Evolutionary conservation across 2,113 vertebrate genomes (phyloP).

Genomic region (Cololabis saira): DNA sequence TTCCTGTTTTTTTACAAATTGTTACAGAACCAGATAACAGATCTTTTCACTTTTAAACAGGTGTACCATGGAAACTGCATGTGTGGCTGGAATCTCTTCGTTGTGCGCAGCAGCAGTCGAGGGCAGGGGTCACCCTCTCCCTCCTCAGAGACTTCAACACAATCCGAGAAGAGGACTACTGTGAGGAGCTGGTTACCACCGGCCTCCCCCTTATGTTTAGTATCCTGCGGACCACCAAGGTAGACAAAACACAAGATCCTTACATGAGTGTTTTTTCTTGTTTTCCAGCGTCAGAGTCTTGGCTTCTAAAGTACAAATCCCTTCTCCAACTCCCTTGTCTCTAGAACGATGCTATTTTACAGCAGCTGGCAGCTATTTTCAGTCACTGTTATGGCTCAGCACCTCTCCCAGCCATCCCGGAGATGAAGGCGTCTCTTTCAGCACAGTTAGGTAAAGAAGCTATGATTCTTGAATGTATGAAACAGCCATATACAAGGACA

Average conservation of each 20-base stretch:
- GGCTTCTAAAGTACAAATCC: neutral
- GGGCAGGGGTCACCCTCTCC: slow-evolving; percentile 87
- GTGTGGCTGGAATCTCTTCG: slow-evolving; percentile 95
- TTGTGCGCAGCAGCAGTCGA: slow-evolving; percentile 91
- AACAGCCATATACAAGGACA: neutral
- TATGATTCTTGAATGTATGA: neutral
- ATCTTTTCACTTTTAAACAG: slow-evolving; percentile 64
- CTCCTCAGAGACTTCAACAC: slow-evolving; percentile 91
- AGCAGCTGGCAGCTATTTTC: slow-evolving; percentile 91
- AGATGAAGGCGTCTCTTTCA: slow-evolving; percentile 87
- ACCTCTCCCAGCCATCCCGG: slow-evolving; percentile 89
- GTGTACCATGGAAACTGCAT: slow-evolving; percentile 95
- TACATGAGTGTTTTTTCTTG: neutral
- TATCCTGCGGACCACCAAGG: slow-evolving; percentile 92
- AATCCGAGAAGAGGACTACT: slow-evolving; percentile 94
- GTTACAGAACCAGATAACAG: neutral
- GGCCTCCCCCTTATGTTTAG: slow-evolving; percentile 93
- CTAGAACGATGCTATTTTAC: slow-evolving; percentile 91
- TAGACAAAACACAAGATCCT: slow-evolving; percentile 33
- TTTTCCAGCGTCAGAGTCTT: neutral
- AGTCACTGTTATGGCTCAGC: slow-evolving; percentile 92
- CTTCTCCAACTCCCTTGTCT: slow-evolving; percentile 14
- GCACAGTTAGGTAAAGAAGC: slow-evolving; percentile 89
- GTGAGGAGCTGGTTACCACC: slow-evolving; percentile 87
- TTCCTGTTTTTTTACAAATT: neutral